Conservation (phyloP, 2,113 vertebrate genomes). For the Protobothrops flavoviridis region DNA sequence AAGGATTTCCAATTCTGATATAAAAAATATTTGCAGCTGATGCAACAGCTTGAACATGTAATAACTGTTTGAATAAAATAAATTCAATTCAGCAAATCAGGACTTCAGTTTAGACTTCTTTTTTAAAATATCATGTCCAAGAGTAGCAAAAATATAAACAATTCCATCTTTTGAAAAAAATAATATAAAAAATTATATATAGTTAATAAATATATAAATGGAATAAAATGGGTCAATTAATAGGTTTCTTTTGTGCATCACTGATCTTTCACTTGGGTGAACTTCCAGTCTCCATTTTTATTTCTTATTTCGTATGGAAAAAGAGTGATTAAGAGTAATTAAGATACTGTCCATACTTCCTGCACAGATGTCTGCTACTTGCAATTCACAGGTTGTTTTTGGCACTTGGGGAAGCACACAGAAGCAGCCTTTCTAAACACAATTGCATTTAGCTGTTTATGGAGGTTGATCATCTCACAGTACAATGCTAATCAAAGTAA, state of each 20-base stretch:
- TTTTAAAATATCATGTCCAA: not conserved
- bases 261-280: slow-evolving; percentile 22
- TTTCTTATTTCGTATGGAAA: slow-evolving; percentile 32
- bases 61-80: not conserved
- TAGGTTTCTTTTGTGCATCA: not conserved
- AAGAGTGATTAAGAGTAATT: slow-evolving; percentile 43
- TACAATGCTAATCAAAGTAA: slow-evolving; percentile 51
- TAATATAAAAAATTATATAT: not conserved
- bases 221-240: not conserved
- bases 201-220: not conserved
- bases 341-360: slow-evolving; percentile 25
- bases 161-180: not conserved
- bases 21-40: not conserved
- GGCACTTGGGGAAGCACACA: slow-evolving; percentile 43
- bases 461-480: slow-evolving; percentile 50
- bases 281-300: slow-evolving; percentile 29
- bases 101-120: not conserved
- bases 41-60: not conserved
- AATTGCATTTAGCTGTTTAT: slow-evolving; percentile 63
- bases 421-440: slow-evolving; percentile 56
- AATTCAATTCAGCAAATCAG: rapidly evolving
- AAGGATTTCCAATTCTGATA: not conserved
- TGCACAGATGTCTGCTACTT: slow-evolving; percentile 67
- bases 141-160: not conserved
- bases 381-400: slow-evolving; percentile 61